phyloP scores from a whole-genome alignment of 1,140 invertebrate species.

The Meloidogyne chitwoodi region DNA sequence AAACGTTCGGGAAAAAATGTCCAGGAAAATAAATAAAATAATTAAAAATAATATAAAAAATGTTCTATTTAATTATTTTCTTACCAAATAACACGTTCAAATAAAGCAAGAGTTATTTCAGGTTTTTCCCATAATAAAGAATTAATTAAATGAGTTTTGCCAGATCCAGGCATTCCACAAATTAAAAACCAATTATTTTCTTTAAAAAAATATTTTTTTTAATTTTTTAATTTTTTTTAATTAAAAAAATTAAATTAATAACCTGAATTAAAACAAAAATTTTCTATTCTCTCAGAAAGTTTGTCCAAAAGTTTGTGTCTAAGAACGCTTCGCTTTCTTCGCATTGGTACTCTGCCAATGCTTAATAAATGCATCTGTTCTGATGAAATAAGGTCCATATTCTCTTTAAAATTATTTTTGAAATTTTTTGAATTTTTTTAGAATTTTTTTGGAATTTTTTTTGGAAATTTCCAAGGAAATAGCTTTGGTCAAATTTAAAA shows the following conservation, averaged over 20 bases:
- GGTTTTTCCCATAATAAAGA: constrained; percentile 7
- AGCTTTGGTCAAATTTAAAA: background rate
- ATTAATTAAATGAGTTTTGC: constrained; percentile 10
- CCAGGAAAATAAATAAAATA: no score
- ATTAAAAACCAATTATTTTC: constrained; percentile 8
- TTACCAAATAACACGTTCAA: constrained; percentile 16
- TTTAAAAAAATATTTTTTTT: background rate
- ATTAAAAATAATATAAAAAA: no score
- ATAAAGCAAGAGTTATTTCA: constrained; percentile 5
- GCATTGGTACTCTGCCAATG: constrained; percentile 7
- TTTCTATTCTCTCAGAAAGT: background rate
- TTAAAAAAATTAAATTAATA: background rate
- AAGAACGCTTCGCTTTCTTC: background rate
- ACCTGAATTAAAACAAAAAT: background rate
- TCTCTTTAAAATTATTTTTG: background rate
- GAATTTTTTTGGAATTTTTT: no score
- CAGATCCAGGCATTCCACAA: constrained; percentile 1
- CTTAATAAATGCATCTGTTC: constrained; percentile 10
- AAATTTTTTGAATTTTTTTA: background rate
- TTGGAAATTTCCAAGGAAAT: background rate
- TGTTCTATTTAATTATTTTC: background rate
- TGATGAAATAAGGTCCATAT: background rate
- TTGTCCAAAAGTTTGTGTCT: background rate
- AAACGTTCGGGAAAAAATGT: no score
- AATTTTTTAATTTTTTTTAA: no score